Evolutionary conservation across 37 sponge, comb jelly and placozoan species (phyloP).

Genomic region (Petrosia ficiformis): DNA sequence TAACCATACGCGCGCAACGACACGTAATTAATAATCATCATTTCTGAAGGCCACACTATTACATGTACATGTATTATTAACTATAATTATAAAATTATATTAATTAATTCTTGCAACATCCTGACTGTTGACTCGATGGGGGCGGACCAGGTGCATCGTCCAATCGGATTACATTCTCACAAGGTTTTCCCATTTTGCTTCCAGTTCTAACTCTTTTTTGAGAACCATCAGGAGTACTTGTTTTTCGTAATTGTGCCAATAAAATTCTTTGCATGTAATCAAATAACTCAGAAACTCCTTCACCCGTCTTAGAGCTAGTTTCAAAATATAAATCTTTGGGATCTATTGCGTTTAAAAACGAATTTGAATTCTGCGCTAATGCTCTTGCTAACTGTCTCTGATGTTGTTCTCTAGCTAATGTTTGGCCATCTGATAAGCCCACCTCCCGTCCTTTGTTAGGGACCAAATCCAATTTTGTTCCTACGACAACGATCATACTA

Average conservation of each 20-base stretch:
- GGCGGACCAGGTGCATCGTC: not conserved
- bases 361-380: slow-evolving; percentile 9
- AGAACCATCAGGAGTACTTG: not conserved
- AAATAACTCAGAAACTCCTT: slow-evolving; percentile 72
- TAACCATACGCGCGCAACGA: too few relatives aligned
- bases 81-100: not conserved
- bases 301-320: slow-evolving; percentile 78
- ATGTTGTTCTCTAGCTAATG: slow-evolving; percentile 52
- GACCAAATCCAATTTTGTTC: slow-evolving; percentile 72
- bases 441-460: slow-evolving; percentile 21
- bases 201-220: not conserved
- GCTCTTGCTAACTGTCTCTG: slow-evolving; percentile 50
- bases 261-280: slow-evolving; percentile 54
- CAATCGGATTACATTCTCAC: not conserved
- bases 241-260: slow-evolving; percentile 33
- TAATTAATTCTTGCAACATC: not conserved
- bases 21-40: too few relatives aligned
- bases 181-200: not conserved
- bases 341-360: slow-evolving; percentile 40
- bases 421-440: slow-evolving; percentile 26
- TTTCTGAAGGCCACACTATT: too few relatives aligned
- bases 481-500: slow-evolving; percentile 78
- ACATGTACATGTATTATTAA: too few relatives aligned
- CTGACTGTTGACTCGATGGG: not conserved
- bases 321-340: slow-evolving; percentile 62